A percentile compares a stretch with the other conserved stretches of the same genome.
phyloP scores from a whole-genome alignment of 2,113 vertebrate species.

The Istiophorus platypterus region DNA sequence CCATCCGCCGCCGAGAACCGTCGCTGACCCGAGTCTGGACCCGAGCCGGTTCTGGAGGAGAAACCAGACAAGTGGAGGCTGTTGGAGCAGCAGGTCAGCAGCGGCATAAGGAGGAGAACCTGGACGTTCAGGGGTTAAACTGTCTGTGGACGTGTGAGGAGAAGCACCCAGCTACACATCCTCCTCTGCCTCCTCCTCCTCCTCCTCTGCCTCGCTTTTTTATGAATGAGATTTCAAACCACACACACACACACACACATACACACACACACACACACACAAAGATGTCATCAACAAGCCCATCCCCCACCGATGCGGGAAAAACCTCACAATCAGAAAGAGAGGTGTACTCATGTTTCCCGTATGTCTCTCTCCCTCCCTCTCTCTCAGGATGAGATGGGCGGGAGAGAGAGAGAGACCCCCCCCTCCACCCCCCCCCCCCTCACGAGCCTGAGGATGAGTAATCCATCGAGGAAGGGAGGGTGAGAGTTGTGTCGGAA shows the following conservation, averaged over 20 bases:
- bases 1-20: too few relatives aligned
- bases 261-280: conserved; percentile 24
- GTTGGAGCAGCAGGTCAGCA: too few relatives aligned
- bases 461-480: conserved; percentile 56
- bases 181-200: background rate
- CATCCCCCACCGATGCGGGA: conserved; percentile 71
- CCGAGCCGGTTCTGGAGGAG: too few relatives aligned
- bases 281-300: conserved; percentile 53
- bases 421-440: background rate
- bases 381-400: background rate
- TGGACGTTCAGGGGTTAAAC: background rate
- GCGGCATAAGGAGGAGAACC: too few relatives aligned
- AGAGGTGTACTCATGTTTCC: conserved; percentile 21
- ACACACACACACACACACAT: conserved; percentile 26
- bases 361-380: conserved; percentile 1
- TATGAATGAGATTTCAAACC: conserved; percentile 69
- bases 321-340: conserved; percentile 65
- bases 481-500: conserved; percentile 3
- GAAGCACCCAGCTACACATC: background rate
- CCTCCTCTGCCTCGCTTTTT: conserved; percentile 30
- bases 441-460: conserved; percentile 60
- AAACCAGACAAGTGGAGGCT: too few relatives aligned
- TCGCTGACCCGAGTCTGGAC: too few relatives aligned
- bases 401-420: conserved; percentile 3
- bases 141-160: background rate